phyloP scores from a whole-genome alignment of 2,113 vertebrate genomes.

The Ctenodactylus gundi region DNA sequence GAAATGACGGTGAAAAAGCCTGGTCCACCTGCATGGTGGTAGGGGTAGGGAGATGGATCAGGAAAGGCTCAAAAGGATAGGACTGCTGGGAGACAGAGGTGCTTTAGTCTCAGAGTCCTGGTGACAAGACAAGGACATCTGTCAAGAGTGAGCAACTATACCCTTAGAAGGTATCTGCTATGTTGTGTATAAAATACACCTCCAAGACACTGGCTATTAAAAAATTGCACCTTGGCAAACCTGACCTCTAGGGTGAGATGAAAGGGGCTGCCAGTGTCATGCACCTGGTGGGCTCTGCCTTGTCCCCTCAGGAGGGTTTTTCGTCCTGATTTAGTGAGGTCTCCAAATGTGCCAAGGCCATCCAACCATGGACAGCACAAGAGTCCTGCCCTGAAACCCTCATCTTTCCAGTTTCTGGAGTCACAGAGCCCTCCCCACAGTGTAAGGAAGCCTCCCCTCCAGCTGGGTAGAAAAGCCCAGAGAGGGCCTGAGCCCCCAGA shows the following conservation, averaged over 20 bases:
- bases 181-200: neutral
- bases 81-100: neutral
- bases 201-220: no score
- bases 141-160: neutral
- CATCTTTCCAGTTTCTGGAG: neutral
- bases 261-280: neutral
- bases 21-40: neutral
- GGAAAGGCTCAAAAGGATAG: neutral
- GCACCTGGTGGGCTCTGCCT: neutral
- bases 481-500: neutral
- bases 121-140: neutral
- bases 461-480: neutral
- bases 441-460: neutral
- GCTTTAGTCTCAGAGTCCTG: no score
- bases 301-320: neutral
- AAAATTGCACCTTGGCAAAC: neutral
- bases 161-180: neutral
- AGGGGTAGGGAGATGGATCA: neutral
- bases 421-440: no score
- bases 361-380: neutral
- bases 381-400: no score
- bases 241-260: neutral
- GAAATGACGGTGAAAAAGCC: neutral
- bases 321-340: neutral
- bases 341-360: neutral